Percentiles rank a stretch among this genome's conserved stretches.
Conservation (phyloP, 2,113 vertebrate species). For the Chloebia gouldiae region DNA sequence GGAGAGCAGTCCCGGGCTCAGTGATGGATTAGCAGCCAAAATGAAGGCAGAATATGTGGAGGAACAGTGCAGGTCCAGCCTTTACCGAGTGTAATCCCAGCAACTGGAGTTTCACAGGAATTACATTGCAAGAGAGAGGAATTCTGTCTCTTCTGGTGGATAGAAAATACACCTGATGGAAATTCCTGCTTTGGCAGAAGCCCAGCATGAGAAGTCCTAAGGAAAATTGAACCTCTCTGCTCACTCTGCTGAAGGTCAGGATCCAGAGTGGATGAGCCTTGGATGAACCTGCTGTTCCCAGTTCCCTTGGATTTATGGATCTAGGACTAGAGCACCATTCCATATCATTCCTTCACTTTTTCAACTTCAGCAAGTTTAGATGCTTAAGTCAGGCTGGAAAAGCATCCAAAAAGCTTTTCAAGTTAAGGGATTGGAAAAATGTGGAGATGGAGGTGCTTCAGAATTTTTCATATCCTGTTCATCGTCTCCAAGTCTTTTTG, state of each 20-base stretch:
- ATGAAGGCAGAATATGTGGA: not conserved
- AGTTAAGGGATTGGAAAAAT: not conserved
- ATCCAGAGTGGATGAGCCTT: not conserved
- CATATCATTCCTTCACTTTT: not conserved
- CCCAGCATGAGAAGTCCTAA: not conserved
- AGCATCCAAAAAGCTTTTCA: not conserved
- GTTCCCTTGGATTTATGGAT: not conserved
- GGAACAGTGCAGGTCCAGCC: not conserved
- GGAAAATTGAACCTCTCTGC: not conserved
- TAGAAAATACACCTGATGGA: not conserved
- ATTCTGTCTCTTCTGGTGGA: not conserved
- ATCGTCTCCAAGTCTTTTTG: not conserved
- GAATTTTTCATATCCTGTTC: not conserved
- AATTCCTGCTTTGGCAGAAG: not conserved
- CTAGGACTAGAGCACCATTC: not conserved
- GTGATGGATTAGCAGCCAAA: conserved; percentile 6
- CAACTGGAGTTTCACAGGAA: not conserved
- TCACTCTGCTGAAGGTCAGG: not conserved
- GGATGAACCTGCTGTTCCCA: not conserved
- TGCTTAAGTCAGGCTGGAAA: not conserved
- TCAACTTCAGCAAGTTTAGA: not conserved
- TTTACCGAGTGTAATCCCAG: not conserved
- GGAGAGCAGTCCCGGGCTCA: not conserved
- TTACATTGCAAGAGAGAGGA: not conserved
- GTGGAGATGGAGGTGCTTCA: not conserved